Evolutionary conservation across 2,113 vertebrate genomes (phyloP).

Genomic region (Corapipo altera): DNA sequence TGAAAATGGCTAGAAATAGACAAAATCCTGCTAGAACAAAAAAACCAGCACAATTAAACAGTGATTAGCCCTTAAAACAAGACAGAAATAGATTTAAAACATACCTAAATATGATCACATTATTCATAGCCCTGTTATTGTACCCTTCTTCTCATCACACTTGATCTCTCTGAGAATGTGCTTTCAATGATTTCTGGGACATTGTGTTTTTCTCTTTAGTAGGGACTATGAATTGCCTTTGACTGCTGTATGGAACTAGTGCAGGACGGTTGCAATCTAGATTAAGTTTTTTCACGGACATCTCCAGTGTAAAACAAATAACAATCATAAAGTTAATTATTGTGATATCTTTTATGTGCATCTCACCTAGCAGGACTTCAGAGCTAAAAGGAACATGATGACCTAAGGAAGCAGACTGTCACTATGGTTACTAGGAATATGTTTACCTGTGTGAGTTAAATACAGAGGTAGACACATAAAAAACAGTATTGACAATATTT

Average conservation of each 20-base stretch:
- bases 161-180: background rate
- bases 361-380: background rate
- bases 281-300: background rate
- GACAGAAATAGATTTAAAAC: background rate
- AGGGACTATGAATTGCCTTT: background rate
- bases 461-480: background rate
- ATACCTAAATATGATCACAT: fast-evolving
- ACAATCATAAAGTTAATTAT: background rate
- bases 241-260: background rate
- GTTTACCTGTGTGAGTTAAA: background rate
- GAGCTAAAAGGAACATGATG: background rate
- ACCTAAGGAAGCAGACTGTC: background rate
- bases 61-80: background rate
- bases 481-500: background rate
- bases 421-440: background rate
- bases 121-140: background rate
- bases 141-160: background rate
- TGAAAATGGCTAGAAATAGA: background rate
- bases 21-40: background rate
- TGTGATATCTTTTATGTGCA: background rate
- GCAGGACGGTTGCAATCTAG: background rate
- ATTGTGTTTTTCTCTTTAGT: background rate
- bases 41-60: background rate
- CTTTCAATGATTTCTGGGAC: background rate
- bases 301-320: background rate